phyloP scores from a whole-genome alignment of 2,113 vertebrate genomes.

The Engystomops pustulosus region DNA sequence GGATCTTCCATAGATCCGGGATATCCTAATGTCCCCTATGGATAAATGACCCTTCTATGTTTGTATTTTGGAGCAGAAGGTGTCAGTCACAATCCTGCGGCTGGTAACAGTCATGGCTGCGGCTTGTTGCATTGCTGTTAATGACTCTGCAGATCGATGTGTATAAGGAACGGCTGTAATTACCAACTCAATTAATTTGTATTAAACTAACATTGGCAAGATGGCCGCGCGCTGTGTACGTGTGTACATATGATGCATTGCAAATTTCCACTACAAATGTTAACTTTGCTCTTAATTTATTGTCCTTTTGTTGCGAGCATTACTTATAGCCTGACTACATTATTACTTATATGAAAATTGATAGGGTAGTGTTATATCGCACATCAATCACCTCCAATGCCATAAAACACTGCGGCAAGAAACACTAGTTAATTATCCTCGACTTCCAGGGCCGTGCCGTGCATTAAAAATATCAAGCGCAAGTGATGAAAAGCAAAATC shows the following conservation, averaged over 20 bases:
- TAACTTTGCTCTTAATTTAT: constrained; percentile 44
- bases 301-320: constrained; percentile 31
- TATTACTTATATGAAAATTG: constrained; percentile 50
- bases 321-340: constrained; percentile 49
- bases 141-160: constrained; percentile 44
- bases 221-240: neutral
- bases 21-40: too few species aligned
- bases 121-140: constrained; percentile 20
- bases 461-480: constrained; percentile 26
- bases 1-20: too few species aligned
- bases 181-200: constrained; percentile 40
- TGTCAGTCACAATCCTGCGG: constrained; percentile 38
- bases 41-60: too few species aligned
- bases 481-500: constrained; percentile 30
- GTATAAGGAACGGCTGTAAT: constrained; percentile 41
- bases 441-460: constrained; percentile 35
- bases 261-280: constrained; percentile 38
- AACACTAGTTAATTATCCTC: constrained; percentile 50
- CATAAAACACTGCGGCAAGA: constrained; percentile 44
- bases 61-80: constrained; percentile 14
- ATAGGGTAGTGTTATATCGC: constrained; percentile 40
- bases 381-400: constrained; percentile 39
- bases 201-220: constrained; percentile 28
- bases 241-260: constrained; percentile 20
- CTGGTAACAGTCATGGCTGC: neutral